phyloP scores from a whole-genome alignment of 2,113 vertebrate species.

The Nyctereutes procyonoides region DNA sequence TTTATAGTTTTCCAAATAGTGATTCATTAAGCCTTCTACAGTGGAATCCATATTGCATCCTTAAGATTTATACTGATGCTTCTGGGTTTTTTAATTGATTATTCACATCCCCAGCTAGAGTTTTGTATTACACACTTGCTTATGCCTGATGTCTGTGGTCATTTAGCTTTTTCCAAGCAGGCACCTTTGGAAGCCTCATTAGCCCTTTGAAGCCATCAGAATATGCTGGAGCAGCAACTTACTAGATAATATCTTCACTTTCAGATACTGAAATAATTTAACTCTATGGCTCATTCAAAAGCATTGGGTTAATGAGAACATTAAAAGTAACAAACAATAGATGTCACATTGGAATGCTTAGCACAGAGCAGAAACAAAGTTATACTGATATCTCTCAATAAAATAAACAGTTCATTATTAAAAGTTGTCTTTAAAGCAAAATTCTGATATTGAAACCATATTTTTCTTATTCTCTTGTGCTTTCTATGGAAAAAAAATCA shows the following conservation, averaged over 20 bases:
- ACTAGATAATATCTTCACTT: constrained; percentile 28
- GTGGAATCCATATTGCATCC: background rate
- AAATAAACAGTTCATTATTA: constrained; percentile 60
- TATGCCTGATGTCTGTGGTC: background rate
- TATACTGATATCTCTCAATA: constrained; percentile 44
- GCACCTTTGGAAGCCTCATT: constrained; percentile 41
- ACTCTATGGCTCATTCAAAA: constrained; percentile 45
- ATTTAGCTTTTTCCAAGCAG: constrained; percentile 48
- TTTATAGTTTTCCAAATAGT: background rate
- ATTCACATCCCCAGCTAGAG: background rate
- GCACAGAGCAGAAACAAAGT: constrained; percentile 44
- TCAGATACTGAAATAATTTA: constrained; percentile 55
- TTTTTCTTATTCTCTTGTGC: constrained; percentile 62
- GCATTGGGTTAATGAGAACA: constrained; percentile 59
- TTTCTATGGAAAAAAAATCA: constrained; percentile 6
- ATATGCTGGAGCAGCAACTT: constrained; percentile 56
- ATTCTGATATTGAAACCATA: constrained; percentile 59
- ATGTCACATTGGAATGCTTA: constrained; percentile 50
- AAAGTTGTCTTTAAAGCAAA: constrained; percentile 70
- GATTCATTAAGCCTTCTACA: background rate
- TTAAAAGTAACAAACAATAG: constrained; percentile 69
- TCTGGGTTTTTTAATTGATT: background rate
- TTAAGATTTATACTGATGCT: background rate
- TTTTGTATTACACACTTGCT: background rate
- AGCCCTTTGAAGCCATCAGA: background rate